These are phyloP conservation scores for Isotomurus palustris DNA, from an alignment of 2,888 invertebrate genomes.

Conservation along the genomic window DNA sequence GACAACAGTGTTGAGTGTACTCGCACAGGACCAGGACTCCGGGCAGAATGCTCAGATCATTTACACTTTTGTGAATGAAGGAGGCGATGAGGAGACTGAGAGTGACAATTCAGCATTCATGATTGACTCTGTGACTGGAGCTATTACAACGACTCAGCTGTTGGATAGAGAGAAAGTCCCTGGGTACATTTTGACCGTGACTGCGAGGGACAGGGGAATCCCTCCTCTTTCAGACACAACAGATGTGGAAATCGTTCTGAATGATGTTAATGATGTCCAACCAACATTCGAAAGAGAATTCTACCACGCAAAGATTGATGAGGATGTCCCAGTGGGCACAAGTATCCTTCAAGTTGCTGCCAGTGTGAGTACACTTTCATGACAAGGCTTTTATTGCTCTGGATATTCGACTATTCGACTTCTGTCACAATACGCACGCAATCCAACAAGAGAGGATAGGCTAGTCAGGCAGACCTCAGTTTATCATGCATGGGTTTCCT, in stretches of 20 bases:
- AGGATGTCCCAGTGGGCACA: conserved; percentile 53
- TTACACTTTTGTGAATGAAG: conserved; percentile 54
- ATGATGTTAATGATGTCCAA: conserved; percentile 56
- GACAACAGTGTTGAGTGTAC: conserved; percentile 84
- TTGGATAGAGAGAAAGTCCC: conserved; percentile 76
- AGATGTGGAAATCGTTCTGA: conserved; percentile 89
- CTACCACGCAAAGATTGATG: conserved; percentile 55
- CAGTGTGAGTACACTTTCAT: conserved; percentile 37
- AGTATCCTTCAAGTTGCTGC: conserved; percentile 51
- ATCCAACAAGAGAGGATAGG: too few species aligned
- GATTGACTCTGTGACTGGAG: conserved; percentile 89
- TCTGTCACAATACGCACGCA: too few species aligned
- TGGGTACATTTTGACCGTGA: conserved; percentile 74
- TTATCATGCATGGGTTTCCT: too few species aligned
- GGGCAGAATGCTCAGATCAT: conserved; percentile 76
- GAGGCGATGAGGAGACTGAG: conserved; percentile 22
- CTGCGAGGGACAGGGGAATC: conserved; percentile 57
- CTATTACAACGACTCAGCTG: conserved; percentile 76
- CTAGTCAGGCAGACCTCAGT: too few species aligned
- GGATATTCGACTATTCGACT: too few species aligned
- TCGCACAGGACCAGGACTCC: conserved; percentile 89
- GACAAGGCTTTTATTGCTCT: too few species aligned
- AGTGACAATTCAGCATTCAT: conserved; percentile 60
- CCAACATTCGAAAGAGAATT: conserved; percentile 43
- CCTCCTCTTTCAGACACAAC: conserved; percentile 90